A percentile compares a stretch with the other conserved stretches of the same genome.
Conservation (phyloP, 2,888 invertebrate genomes). For the Corythucha ciliata region DNA sequence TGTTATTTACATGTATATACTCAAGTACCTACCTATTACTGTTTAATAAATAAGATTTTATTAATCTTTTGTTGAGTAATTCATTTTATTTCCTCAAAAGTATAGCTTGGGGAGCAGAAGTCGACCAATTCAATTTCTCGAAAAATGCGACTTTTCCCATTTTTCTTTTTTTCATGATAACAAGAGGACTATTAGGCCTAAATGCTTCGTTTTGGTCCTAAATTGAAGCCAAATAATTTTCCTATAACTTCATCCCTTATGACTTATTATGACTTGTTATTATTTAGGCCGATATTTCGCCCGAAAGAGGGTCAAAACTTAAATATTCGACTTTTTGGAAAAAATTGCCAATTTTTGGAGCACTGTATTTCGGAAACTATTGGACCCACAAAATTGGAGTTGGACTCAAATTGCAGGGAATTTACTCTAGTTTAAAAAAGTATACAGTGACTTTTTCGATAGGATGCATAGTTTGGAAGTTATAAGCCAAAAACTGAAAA, state of each 20-base stretch:
- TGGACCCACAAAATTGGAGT: not conserved
- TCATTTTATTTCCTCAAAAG: not conserved
- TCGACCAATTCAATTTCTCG: too few relatives aligned
- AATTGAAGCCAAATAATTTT: too few relatives aligned
- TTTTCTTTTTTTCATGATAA: too few relatives aligned
- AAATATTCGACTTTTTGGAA: conserved; percentile 3
- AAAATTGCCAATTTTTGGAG: conserved; percentile 1
- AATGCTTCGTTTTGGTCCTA: too few relatives aligned
- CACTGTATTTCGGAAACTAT: conserved; percentile 5
- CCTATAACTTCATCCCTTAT: too few relatives aligned
- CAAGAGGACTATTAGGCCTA: too few relatives aligned
- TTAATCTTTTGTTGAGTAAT: conserved; percentile 1
- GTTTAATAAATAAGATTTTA: not conserved
- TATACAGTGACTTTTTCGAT: conserved; percentile 1
- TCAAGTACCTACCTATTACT: too few relatives aligned
- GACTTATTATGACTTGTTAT: too few relatives aligned
- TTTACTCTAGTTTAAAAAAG: conserved; percentile 2
- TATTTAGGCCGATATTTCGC: conserved; percentile 4
- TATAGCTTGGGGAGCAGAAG: too few relatives aligned
- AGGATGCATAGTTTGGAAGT: not conserved
- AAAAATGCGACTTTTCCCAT: too few relatives aligned
- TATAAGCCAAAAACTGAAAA: conserved; percentile 5
- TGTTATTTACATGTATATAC: too few relatives aligned
- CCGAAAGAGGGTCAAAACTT: conserved; percentile 5
- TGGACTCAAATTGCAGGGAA: conserved; percentile 2